Percentiles rank a stretch among this genome's conserved stretches.
Conservation (phyloP, 2,797 vertebrate genomes). For the Spatula clypeata region DNA sequence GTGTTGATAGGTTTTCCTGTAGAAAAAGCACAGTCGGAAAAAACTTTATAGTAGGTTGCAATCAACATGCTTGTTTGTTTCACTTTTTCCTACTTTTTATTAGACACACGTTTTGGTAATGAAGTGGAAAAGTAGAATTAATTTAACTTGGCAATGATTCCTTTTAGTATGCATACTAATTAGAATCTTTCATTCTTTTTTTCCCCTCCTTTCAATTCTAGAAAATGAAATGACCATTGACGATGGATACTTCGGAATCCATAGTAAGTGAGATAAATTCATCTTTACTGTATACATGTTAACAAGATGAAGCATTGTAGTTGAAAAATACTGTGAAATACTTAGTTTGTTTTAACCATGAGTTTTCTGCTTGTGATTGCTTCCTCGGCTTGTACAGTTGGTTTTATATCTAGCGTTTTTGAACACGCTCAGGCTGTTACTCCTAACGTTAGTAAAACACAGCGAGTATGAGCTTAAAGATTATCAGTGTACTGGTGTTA, state of each 20-base stretch:
- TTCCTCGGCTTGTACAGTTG: neutral
- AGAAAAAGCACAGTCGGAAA: neutral
- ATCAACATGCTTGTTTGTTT: slow-evolving; percentile 75
- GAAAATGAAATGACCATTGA: slow-evolving; percentile 86
- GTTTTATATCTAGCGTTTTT: neutral
- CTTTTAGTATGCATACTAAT: slow-evolving; percentile 55
- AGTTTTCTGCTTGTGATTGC: neutral
- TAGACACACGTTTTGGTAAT: slow-evolving; percentile 25
- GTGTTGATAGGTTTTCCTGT: neutral
- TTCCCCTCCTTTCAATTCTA: slow-evolving; percentile 85
- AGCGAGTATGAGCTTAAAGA: neutral
- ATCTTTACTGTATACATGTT: neutral
- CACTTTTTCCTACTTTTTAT: slow-evolving; percentile 41
- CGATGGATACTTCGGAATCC: slow-evolving; percentile 93
- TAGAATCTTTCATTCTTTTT: slow-evolving; percentile 19
- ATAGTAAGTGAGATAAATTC: slow-evolving; percentile 89
- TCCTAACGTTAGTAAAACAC: neutral
- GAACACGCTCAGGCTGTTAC: neutral
- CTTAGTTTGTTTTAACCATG: neutral
- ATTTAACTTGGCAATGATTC: slow-evolving; percentile 40
- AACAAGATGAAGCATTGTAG: neutral
- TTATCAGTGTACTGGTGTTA: neutral
- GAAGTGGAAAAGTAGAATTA: slow-evolving; percentile 44
- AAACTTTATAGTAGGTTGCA: slow-evolving; percentile 57
- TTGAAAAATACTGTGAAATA: neutral